phyloP scores from a whole-genome alignment of 2,113 vertebrate species.

The Aythya baeri region DNA sequence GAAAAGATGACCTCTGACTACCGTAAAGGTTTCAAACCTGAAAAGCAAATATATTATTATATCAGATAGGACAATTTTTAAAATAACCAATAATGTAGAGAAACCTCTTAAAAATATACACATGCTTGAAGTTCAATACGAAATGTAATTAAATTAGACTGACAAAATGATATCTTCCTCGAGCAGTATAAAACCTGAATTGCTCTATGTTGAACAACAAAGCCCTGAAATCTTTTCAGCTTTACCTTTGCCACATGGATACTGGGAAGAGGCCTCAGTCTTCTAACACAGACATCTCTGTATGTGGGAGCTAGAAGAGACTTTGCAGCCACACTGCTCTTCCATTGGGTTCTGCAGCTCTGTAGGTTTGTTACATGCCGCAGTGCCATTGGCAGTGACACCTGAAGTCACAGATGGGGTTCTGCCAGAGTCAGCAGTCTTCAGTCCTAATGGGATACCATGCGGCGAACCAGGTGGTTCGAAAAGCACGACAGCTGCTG shows the following conservation, averaged over 20 bases:
- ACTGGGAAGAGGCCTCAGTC: neutral
- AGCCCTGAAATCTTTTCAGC: neutral
- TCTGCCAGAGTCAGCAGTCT: neutral
- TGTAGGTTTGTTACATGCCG: neutral
- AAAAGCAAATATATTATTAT: neutral
- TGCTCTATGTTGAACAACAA: neutral
- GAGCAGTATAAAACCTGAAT: neutral
- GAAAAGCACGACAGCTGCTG: neutral
- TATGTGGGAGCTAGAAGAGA: neutral
- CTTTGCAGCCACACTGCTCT: neutral
- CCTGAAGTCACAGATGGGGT: neutral
- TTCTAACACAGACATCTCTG: neutral
- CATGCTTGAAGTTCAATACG: neutral
- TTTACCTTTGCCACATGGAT: neutral
- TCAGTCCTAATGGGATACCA: neutral
- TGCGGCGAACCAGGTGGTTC: neutral
- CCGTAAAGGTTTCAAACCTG: neutral
- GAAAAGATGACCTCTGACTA: neutral
- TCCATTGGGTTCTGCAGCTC: neutral
- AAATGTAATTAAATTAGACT: neutral
- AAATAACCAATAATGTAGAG: neutral
- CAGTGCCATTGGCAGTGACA: neutral
- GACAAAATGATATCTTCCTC: neutral
- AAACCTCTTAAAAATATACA: neutral
- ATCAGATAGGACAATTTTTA: neutral